Evolutionary conservation across 2,888 invertebrate species (phyloP), one percentile per base, ranked within the genome.

Genomic region (Mallateleia sp.): DNA sequence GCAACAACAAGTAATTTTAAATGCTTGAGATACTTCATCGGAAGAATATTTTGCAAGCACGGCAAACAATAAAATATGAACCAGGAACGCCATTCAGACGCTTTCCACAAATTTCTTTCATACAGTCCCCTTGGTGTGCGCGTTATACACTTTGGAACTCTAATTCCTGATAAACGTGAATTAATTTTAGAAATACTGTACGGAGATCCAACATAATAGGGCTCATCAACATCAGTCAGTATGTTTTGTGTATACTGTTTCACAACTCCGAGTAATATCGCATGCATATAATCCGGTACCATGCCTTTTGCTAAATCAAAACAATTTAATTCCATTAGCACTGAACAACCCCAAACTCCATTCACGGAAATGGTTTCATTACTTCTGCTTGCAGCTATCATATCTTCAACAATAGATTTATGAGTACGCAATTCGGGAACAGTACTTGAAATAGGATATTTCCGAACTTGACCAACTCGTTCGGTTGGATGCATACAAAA

Each of bases 231-330:
- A 6, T 28, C 28, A n/a, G n/a, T n/a, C n/a, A n/a, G n/a, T n/a
- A n/a, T n/a, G n/a, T n/a, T n/a, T n/a, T n/a, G n/a, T n/a, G 38
- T 38, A 5, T 11, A 38, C 2, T 38, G 38, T 14, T 14, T 78
- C 2, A 85, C 83, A 42, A 5, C 38, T 6, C 89, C 90, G 11
- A 89, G 45, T 15, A 77, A 67, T 52, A 81, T 42, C 20, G 64
- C 60, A 58, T 89, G 89, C 85, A 90, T 87, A 47, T 82, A 85
- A 67, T 90, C 89, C 6, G 87, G 85, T 15, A 83, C 56, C 85
- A 88, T 87, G 5, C 87, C 79, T 54, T 82, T 62, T 22, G 32
- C 83, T 34, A 90, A 75, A 79, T 87, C 72, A 52, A 90, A 89
- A 34, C 67, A 24, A 25, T 82, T 69, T 11, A 88, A 58, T 22